Evolutionary conservation across 2,113 vertebrate species (phyloP).

Genomic region (Drymodes brunneopygia): DNA sequence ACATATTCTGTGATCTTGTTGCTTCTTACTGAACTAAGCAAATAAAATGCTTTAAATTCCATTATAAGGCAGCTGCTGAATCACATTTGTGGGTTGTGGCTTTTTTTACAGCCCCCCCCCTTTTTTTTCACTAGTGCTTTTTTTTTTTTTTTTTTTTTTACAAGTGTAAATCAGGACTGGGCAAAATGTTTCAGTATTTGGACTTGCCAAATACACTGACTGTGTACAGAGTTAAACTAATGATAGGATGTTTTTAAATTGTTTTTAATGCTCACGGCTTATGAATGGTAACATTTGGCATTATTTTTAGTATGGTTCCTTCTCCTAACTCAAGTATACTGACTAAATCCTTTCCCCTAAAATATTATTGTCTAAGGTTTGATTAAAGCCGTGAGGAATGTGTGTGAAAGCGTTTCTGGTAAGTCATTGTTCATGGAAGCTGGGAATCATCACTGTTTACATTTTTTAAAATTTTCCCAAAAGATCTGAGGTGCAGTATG

Average conservation of each 20-base stretch:
- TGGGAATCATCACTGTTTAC: conserved; percentile 40
- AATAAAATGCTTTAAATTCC: background rate
- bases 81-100: background rate
- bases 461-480: background rate
- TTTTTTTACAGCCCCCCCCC: background rate
- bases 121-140: background rate
- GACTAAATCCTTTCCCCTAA: conserved; percentile 4
- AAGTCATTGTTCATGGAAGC: conserved; percentile 38
- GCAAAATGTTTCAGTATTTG: background rate
- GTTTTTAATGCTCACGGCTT: background rate
- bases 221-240: background rate
- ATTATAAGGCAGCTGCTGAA: background rate
- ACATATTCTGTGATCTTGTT: background rate
- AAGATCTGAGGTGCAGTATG: background rate
- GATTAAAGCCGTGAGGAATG: conserved; percentile 43
- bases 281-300: background rate
- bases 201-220: background rate
- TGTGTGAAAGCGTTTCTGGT: conserved; percentile 30
- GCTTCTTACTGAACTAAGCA: background rate
- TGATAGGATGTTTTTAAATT: background rate
- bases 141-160: background rate
- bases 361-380: background rate
- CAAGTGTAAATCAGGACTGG: background rate
- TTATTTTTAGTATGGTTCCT: background rate
- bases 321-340: background rate